Conservation (phyloP, 2,113 vertebrate genomes). For the Pantherophis guttatus region DNA sequence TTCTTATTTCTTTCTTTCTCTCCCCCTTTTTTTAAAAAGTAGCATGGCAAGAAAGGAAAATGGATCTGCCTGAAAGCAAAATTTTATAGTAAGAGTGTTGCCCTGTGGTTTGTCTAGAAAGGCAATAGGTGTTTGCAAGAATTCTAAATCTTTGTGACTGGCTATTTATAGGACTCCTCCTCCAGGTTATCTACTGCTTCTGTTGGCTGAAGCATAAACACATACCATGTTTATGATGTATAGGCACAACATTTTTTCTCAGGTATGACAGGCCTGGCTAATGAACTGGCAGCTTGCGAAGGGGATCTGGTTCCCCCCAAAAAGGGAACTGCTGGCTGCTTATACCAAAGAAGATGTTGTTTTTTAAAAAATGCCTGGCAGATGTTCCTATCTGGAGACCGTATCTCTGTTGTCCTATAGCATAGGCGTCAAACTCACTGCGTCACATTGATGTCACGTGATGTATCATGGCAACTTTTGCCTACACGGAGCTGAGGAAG, state of each 20-base stretch:
- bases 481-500: too few species aligned
- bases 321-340: neutral
- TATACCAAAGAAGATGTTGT: neutral
- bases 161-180: neutral
- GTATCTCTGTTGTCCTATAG: neutral
- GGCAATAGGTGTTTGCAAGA: neutral
- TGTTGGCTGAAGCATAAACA: neutral
- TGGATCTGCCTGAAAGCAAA: neutral
- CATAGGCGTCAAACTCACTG: too few species aligned
- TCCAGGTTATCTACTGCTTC: constrained; percentile 3
- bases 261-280: constrained; percentile 16
- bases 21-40: neutral
- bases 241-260: neutral
- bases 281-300: neutral
- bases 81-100: neutral
- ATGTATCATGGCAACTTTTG: too few species aligned
- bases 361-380: neutral
- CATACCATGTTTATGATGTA: neutral
- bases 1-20: neutral
- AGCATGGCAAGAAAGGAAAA: neutral
- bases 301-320: neutral
- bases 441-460: too few species aligned
- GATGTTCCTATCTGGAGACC: too few species aligned
- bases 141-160: neutral
- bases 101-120: neutral